Evolutionary conservation across 92 coral and sea anemone genomes (phyloP).

Genomic region (Nematostella vectensis): DNA sequence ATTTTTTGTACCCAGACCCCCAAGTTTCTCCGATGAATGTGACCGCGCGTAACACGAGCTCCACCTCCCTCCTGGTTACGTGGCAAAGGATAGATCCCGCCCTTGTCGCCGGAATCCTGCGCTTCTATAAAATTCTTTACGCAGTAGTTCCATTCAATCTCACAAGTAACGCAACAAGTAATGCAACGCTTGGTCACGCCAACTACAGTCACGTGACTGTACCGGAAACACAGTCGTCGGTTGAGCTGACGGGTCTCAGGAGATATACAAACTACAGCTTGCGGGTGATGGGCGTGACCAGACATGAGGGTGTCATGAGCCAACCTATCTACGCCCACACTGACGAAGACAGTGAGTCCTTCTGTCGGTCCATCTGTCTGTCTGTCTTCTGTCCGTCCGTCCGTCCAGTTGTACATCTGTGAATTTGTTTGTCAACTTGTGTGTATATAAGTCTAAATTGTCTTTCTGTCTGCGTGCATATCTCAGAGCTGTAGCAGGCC

Average conservation of each 20-base stretch:
- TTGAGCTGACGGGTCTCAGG: constrained; percentile 30
- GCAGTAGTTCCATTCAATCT: not conserved
- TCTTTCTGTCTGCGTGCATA: too few species aligned
- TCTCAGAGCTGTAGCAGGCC: too few species aligned
- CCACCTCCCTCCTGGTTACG: constrained; percentile 42
- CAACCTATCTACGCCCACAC: constrained; percentile 37
- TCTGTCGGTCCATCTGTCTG: too few species aligned
- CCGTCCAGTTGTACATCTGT: too few species aligned
- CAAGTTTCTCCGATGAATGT: constrained; percentile 46
- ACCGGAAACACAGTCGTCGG: constrained; percentile 19
- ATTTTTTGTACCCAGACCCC: too few species aligned
- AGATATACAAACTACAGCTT: constrained; percentile 62
- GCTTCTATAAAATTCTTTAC: constrained; percentile 42
- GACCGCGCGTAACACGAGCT: constrained; percentile 52
- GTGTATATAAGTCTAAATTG: too few species aligned
- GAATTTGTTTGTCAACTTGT: too few species aligned
- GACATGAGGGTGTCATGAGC: constrained; percentile 46
- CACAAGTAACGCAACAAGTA: not conserved
- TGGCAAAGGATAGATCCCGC: constrained; percentile 49
- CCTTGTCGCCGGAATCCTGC: constrained; percentile 56
- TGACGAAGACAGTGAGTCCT: constrained; percentile 58
- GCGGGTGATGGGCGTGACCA: constrained; percentile 44
- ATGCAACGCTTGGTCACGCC: not conserved
- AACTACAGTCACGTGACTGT: constrained; percentile 8
- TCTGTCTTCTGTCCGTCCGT: too few species aligned